Evolutionary conservation across 2,888 invertebrate species (phyloP), one percentile per base, ranked within the genome.

Genomic region (Coenonympha arcania): DNA sequence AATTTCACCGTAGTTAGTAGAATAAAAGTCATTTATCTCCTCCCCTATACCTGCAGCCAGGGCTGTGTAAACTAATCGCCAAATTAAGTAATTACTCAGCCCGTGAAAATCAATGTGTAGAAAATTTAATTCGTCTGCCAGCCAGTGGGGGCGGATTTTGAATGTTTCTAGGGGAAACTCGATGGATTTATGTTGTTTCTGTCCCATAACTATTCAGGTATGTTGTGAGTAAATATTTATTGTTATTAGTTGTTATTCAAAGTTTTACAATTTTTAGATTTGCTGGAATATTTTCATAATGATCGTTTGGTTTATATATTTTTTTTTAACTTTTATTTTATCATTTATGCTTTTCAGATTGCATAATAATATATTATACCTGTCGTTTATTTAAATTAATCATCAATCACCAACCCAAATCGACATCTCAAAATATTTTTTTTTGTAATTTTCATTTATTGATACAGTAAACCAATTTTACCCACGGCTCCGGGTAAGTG

Each of bases 71-170:
- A 79, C 73, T 79, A 76, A 79, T 79, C 75, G 73, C 64, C 67
- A 73, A 79, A 80, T 80, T 77, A 79, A 75, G 70, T 79, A 79
- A 82, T 79, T 78, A 79, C 70, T 69, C 64, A 62, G 65, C 65
- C 66, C 65, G 64, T 74, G 71, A 72, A 77, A 80, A 79, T 79
- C 79, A 80, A 80, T 80, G 76, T 76, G 74, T 71, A 71, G 69
- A 69, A 75, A 78, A 81, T 79, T 80, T 73, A 78, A 82, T 81
- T 80, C 72, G 67, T 66, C 64, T 59, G 68, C 65, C 66, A 72
- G 70, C 68, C 69, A 62, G 65, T 44, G 46, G 48, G 67, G 34
- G 70, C 63, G 65, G 68, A 66, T 71, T 68, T 71, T 66, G 68
- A 68, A 64, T 68, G 69, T 66, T 66, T 64, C 67, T 70, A 36